Evolutionary conservation across 30 jellyfish, hydroid and myxozoan genomes (phyloP).

Genomic region (Pelagia noctiluca): DNA sequence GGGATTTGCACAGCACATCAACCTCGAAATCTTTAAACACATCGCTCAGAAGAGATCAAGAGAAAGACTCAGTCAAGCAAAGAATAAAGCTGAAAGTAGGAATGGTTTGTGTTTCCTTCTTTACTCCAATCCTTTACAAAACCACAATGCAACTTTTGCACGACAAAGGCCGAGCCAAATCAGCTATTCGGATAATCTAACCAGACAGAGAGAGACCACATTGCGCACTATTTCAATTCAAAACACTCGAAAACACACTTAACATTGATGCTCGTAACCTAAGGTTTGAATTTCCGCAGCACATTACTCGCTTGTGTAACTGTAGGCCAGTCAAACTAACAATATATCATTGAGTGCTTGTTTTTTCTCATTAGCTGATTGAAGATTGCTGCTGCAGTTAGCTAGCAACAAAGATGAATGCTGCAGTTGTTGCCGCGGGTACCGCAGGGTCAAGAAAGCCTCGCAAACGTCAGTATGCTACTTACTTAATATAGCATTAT

Average conservation of each 20-base stretch:
- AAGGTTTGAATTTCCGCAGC: not conserved
- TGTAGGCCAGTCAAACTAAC: no score
- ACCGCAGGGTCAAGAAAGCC: constrained; percentile 42
- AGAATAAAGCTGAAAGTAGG: not conserved
- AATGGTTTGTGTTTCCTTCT: not conserved
- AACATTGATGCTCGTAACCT: not conserved
- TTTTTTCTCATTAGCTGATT: no score
- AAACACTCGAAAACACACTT: not conserved
- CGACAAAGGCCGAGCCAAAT: not conserved
- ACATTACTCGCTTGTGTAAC: not conserved
- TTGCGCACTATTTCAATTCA: not conserved
- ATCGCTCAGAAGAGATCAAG: no score
- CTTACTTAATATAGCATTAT: no score
- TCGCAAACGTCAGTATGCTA: constrained; percentile 31
- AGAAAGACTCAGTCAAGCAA: no score
- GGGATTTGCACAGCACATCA: no score
- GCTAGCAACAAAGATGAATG: constrained; percentile 27
- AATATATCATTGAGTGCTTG: no score
- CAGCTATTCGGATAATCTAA: not conserved
- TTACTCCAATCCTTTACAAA: not conserved
- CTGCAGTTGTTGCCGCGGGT: constrained; percentile 73
- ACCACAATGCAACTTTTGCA: not conserved
- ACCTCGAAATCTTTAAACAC: no score
- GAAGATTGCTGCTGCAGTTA: no score
- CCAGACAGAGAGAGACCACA: not conserved